These are phyloP conservation scores for Fragum fragum DNA, from an alignment of 2,888 invertebrate species.

Conservation along the genomic window DNA sequence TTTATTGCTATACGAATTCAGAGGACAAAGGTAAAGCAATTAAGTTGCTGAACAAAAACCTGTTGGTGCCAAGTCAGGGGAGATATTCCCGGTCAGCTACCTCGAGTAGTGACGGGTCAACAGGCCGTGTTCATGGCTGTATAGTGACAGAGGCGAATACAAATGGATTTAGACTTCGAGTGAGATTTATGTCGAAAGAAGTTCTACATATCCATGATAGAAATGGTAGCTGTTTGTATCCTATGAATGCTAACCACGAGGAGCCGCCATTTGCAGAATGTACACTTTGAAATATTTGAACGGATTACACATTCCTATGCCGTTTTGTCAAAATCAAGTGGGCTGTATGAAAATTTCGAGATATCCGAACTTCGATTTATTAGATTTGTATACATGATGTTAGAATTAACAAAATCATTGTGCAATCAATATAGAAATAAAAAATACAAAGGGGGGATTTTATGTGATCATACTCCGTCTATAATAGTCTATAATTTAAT, in stretches of 20 bases:
- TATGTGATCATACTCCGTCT: too few relatives aligned
- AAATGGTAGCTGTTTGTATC: slow-evolving; percentile 58
- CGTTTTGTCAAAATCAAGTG: too few relatives aligned
- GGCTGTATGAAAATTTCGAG: too few relatives aligned
- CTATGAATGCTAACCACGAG: slow-evolving; percentile 16
- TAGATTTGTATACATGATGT: too few relatives aligned
- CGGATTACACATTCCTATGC: neutral
- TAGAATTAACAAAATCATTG: too few relatives aligned
- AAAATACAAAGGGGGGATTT: too few relatives aligned
- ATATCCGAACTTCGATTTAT: too few relatives aligned
- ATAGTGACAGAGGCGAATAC: slow-evolving; percentile 80
- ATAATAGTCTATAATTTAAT: too few relatives aligned
- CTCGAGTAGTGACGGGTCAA: slow-evolving; percentile 70
- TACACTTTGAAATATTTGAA: slow-evolving; percentile 9
- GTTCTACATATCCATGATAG: slow-evolving; percentile 55
- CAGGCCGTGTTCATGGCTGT: slow-evolving; percentile 53
- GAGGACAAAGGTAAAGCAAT: slow-evolving; percentile 35
- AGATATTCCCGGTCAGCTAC: slow-evolving; percentile 51
- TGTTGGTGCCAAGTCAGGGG: slow-evolving; percentile 25
- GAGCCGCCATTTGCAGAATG: slow-evolving; percentile 25
- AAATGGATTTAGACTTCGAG: slow-evolving; percentile 79
- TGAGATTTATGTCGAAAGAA: slow-evolving; percentile 78
- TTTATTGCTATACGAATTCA: slow-evolving; percentile 39
- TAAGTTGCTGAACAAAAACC: slow-evolving; percentile 25
- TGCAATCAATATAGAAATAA: too few relatives aligned